Base-by-base conservation (phyloP, 2,113 vertebrate genomes). In the Orientallactaga bullata region DNA sequence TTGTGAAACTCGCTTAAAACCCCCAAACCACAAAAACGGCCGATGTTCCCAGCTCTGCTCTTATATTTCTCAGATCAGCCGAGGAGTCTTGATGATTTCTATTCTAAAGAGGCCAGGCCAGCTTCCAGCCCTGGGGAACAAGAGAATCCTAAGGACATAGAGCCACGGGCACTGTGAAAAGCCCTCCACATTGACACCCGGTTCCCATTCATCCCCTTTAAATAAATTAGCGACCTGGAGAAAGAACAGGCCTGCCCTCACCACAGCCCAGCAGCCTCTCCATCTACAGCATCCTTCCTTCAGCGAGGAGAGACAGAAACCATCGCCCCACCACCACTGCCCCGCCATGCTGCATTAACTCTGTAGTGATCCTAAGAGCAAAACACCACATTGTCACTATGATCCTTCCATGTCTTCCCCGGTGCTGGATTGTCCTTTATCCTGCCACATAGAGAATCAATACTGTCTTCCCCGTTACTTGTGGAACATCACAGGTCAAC, bases 1-100 rank as follows among this genome's bases (percentile, higher is more conserved):
- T 98, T 98, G 98, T 98, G 98, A 98, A 98, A 98, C 98, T 98
- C n/a, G 97, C 97, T 98, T 97, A 98, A 98, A 98, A 98, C 98
- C 98, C 98, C 98, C 97, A 98, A 98, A 98, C 98, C 98, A 98
- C 98, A 98, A 98, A 98, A 98, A 98, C 98, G 98, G 98, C 98
- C 98, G 95, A 96, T 98, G 98, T 97, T 98, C 97, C 97, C 97
- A 98, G 97, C 97, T 96, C 97, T 97, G 96, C 97, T 98, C 98
- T 98, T 98, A 97, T 96, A 93, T 97, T 94, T 98, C 97, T 97
- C 96, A 98, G 97, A 98, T 96, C 96, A 97, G 97, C 97, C 94
- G 81, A 97, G 97, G 96, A 98, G 97, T 95, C 97, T 96, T 96
- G 97, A 98, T 97, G 89, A 93, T 97, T 98, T 98, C 95, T 88